Conservation (phyloP, 2,113 vertebrate genomes). For the Cervus canadensis region DNA sequence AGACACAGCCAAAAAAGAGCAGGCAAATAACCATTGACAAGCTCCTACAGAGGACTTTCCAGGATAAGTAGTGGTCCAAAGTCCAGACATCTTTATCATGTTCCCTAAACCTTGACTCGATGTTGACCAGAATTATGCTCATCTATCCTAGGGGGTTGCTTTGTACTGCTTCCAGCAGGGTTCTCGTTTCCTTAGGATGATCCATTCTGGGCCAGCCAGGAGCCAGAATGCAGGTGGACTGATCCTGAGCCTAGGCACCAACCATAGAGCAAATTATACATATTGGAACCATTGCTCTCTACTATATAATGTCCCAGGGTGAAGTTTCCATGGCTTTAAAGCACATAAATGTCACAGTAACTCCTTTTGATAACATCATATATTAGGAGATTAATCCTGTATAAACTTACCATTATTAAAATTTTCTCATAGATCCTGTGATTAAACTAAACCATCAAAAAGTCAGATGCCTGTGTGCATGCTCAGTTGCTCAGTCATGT, state of each 20-base stretch:
- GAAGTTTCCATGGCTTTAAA: not conserved
- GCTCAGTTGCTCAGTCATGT: not conserved
- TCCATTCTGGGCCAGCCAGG: not conserved
- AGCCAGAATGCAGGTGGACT: not conserved
- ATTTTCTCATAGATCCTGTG: not conserved
- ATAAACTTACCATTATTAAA: slow-evolving; percentile 44
- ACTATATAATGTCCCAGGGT: not conserved
- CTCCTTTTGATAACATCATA: not conserved
- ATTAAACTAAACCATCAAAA: slow-evolving; percentile 10
- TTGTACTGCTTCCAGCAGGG: not conserved
- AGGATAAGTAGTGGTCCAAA: not conserved
- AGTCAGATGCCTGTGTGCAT: not conserved
- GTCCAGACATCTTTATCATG: not conserved
- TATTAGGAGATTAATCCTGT: slow-evolving; percentile 27
- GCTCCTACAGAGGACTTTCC: not conserved
- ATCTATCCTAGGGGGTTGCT: not conserved
- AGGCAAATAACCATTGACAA: not conserved
- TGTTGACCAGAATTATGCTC: not conserved
- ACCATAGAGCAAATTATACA: not conserved
- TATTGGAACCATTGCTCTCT: not conserved
- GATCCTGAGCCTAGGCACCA: not conserved
- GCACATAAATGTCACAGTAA: not conserved
- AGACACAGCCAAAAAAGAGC: not conserved
- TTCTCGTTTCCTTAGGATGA: not conserved
- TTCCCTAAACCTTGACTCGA: not conserved